Percentiles rank a stretch among this genome's conserved stretches.
These are phyloP conservation scores for Tetrapedia diversipes DNA, from an alignment of 2,888 invertebrate genomes.

Conservation along the genomic window DNA sequence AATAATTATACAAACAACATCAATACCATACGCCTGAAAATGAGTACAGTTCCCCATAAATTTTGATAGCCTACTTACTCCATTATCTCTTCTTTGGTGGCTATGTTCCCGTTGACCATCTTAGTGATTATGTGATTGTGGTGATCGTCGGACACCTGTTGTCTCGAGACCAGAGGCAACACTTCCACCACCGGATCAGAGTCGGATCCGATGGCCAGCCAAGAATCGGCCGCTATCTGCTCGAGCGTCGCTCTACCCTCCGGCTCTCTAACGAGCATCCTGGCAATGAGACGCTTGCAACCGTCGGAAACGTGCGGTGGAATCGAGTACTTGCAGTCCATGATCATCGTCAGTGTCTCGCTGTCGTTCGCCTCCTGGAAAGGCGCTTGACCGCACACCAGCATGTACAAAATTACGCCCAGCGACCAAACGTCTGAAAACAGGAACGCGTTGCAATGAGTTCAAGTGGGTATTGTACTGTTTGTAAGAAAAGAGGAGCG, in stretches of 20 bases:
- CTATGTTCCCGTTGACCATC: slow-evolving; percentile 98
- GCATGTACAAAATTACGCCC: slow-evolving; percentile 99
- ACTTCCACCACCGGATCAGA: slow-evolving; percentile 85
- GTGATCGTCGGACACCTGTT: slow-evolving; percentile 96
- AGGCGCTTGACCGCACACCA: slow-evolving; percentile 98
- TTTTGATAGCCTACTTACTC: no score
- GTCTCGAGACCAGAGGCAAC: slow-evolving; percentile 93
- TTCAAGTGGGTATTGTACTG: no score
- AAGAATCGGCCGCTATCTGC: slow-evolving; percentile 94
- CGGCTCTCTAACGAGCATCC: slow-evolving; percentile 97
- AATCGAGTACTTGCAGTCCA: slow-evolving; percentile 99
- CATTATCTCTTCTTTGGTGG: slow-evolving; percentile 95
- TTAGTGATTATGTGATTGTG: slow-evolving; percentile 95
- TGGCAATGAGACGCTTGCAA: slow-evolving; percentile 94
- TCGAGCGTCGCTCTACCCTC: slow-evolving; percentile 93
- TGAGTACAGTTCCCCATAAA: no score
- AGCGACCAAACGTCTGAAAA: slow-evolving; percentile 97
- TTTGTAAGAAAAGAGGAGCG: no score
- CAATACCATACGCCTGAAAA: no score
- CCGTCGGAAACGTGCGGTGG: slow-evolving; percentile 93
- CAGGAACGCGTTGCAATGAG: no score
- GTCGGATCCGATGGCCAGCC: slow-evolving; percentile 87
- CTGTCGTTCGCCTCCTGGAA: slow-evolving; percentile 99
- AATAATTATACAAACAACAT: not conserved
- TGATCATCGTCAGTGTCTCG: slow-evolving; percentile 99